Base-by-base conservation (phyloP, 2,797 vertebrate species). In the Menidia menidia region DNA sequence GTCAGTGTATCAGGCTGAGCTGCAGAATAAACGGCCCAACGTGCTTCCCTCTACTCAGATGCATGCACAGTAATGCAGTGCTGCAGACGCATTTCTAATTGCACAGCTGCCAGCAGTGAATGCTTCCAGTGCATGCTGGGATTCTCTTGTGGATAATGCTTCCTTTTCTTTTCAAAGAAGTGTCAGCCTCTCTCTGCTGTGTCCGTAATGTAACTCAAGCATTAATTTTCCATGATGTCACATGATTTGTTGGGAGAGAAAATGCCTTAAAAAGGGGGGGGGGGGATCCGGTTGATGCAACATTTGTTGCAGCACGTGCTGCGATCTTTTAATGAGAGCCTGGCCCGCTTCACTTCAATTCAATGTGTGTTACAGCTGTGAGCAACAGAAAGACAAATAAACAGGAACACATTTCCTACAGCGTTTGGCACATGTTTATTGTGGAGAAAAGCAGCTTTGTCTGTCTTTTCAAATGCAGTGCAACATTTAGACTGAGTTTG, bases 161-260 rank as follows among this genome's bases (percentile, higher is more conserved):
- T n/a, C 61, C 33, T 70, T 71, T 71, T 77, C 32, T 62, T 71
- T 71, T 77, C 32, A 62, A 70, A 25, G 51, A 56, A 64, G 48
- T 75, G 70, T 81, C 62, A 76, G 68, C 55, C 58, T 71, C 58
- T 72, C 64, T 71, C 18, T 43, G 61, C 53, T 56, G 75, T 63
- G 76, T 80, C 77, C 54, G 68, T 48, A 69, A 54, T 64, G 71
- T 84, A 82, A 78, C 43, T 30, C 72, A 18, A 74, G 57, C 80
- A 64, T 85, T 84, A 61, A 80, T 81, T 93, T 92, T 90, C 89
- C 85, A 87, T 91, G 91, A 92, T 80, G 89, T 69, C 57, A 76
- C 39, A 39, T 18, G 35, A 68, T 84, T 82, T 78, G 71, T 63
- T 75, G 80, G 51, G 84, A 56, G 73, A 76, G 70, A 79, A 66